A percentile compares a stretch with the other conserved stretches of the same genome.
These are phyloP conservation scores for Diceros bicornis DNA, from an alignment of 2,797 vertebrate species.

Conservation along the genomic window DNA sequence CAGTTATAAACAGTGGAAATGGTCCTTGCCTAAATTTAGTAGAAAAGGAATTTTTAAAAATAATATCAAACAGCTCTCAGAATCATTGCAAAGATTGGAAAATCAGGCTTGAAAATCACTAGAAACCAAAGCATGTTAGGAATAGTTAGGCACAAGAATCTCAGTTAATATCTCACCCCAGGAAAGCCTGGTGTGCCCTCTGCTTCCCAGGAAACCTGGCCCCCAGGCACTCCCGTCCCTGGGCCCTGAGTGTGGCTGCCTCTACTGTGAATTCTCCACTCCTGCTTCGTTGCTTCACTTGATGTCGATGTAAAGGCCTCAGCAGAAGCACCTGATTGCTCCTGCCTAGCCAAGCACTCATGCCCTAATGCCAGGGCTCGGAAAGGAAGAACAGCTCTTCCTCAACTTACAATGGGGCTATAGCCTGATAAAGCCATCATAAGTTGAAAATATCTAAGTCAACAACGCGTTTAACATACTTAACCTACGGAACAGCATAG, in stretches of 20 bases:
- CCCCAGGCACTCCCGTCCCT: too few relatives aligned
- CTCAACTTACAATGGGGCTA: too few relatives aligned
- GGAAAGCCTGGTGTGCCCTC: too few relatives aligned
- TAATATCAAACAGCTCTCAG: background rate
- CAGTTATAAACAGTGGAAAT: background rate
- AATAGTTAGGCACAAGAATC: background rate
- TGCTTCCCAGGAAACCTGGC: background rate
- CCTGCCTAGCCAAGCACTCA: background rate
- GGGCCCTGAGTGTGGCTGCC: rapidly evolving
- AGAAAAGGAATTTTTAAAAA: background rate
- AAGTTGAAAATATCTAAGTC: too few relatives aligned
- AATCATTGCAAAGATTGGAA: background rate
- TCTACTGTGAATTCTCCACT: background rate
- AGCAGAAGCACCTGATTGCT: rapidly evolving
- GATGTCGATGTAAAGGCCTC: background rate
- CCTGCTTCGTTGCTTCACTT: background rate
- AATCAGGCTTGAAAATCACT: background rate
- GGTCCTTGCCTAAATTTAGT: background rate
- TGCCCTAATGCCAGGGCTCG: background rate
- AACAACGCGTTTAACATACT: too few relatives aligned
- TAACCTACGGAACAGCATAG: too few relatives aligned
- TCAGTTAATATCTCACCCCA: rapidly evolving
- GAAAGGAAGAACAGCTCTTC: background rate
- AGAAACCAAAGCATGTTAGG: background rate
- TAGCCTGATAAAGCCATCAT: too few relatives aligned